Conservation (phyloP, 2,113 vertebrate species). For the Hipposideros armiger region DNA sequence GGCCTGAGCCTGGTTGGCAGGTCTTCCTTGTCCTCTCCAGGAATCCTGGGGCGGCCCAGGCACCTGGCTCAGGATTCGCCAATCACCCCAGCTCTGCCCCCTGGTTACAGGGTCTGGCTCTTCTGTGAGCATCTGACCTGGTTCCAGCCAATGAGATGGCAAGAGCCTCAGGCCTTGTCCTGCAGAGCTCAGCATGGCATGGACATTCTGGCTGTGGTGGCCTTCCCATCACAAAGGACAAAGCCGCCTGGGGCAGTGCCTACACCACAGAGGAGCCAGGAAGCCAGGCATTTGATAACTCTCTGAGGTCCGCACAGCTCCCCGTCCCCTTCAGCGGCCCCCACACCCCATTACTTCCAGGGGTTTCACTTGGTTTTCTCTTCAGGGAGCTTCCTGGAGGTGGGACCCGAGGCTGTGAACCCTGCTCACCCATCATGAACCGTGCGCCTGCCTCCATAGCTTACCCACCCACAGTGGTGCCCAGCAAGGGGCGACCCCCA, state of each 20-base stretch:
- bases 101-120: background rate
- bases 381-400: background rate
- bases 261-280: too few species aligned
- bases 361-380: background rate
- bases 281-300: too few species aligned
- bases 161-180: background rate
- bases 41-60: background rate
- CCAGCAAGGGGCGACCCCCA: too few species aligned
- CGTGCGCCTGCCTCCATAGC: background rate
- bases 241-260: background rate
- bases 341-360: background rate
- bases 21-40: background rate
- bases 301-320: too few species aligned
- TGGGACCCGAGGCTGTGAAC: rapidly evolving
- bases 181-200: background rate
- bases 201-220: rapidly evolving
- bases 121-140: background rate
- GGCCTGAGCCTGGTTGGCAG: too few species aligned
- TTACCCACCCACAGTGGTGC: too few species aligned
- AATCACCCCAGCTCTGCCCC: background rate
- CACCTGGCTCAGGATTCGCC: background rate
- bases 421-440: background rate
- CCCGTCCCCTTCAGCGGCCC: too few species aligned
- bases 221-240: too few species aligned
- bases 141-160: background rate